Conservation (phyloP, 1,140 invertebrate genomes). For the Berghia stephanieae region DNA sequence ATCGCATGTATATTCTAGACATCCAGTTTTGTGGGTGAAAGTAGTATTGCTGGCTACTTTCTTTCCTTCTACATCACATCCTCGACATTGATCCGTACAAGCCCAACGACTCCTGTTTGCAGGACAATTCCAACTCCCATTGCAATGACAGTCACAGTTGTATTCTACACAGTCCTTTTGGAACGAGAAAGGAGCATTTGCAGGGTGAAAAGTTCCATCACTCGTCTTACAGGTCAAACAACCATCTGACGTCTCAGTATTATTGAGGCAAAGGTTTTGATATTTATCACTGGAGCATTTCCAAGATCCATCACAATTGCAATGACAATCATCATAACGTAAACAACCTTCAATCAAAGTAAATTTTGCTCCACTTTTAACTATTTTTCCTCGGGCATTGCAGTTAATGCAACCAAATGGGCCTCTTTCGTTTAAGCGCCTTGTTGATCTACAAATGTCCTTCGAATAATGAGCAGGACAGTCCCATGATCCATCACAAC, state of each 20-base stretch:
- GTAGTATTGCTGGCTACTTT: constrained; percentile 30
- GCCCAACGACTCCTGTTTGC: constrained; percentile 16
- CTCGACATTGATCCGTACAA: constrained; percentile 29
- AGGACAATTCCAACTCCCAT: constrained; percentile 50
- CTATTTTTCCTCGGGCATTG: constrained; percentile 26
- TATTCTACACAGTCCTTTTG: constrained; percentile 47
- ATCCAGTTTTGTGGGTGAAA: constrained; percentile 46
- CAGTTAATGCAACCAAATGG: constrained; percentile 38
- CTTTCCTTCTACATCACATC: constrained; percentile 40
- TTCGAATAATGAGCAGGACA: constrained; percentile 43
- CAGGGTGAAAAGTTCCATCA: constrained; percentile 33
- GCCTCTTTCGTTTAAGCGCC: no score
- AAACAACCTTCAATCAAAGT: no score
- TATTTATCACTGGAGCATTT: constrained; percentile 34
- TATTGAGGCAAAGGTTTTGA: constrained; percentile 34
- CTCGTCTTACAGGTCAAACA: constrained; percentile 41
- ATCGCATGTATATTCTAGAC: constrained; percentile 48
- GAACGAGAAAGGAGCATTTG: constrained; percentile 41
- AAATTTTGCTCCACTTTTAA: constrained; percentile 36
- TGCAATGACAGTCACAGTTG: constrained; percentile 49
- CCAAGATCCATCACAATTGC: constrained; percentile 39
- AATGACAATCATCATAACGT: constrained; percentile 35
- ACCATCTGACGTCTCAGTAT: not conserved
- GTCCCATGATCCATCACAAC: constrained; percentile 48
- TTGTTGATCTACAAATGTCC: constrained; percentile 42